Evolutionary conservation across 1,140 invertebrate species (phyloP), one percentile per base, ranked within the genome.

Genomic region (Oncopodura yosiiana): DNA sequence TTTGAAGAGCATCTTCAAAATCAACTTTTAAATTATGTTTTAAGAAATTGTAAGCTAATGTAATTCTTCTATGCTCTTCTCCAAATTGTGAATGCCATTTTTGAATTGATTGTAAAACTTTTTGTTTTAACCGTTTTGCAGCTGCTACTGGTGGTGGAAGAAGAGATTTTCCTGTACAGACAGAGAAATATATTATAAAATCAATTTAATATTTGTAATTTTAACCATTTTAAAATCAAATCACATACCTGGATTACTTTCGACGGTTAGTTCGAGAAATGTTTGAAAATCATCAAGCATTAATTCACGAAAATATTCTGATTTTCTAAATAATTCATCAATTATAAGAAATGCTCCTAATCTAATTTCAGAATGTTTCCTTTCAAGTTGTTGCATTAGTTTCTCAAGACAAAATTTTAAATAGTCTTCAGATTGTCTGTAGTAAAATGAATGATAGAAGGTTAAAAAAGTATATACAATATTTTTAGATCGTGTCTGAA

Each of bases 351-450:
- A 73, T 3, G 74, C 65, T 45, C 73, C 74, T n/a, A 70, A 69
- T 27, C 78, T 67, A 30, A 80, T 71, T 68, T 81, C 75, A 12
- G 77, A 67, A 70, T 81, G 78, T 2, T 75, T 68, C 60, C 74
- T 71, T 29, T 69, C 66, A 12, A 80, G 63, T 38, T 76, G 72
- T 21, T 69, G 66, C 60, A 73, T 69, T 21, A 78, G 34, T 19
- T 75, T 53, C 26, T 70, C 66, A 64, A 69, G 75, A 4, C 68
- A 69, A 56, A 71, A 65, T 39, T 72, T 68, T 2, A 78, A 66
- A 65, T 75, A 73, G 5, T 64, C 58, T 62, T 77, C 69, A 26
- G 73, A 75, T 49, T 64, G 59, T 46, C 75, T 77, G 64, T 27
- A 70, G 66, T 5, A 49, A 55, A 46, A 41, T n/a, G n/a, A n/a